Percentiles rank a stretch among this genome's conserved stretches.
Conservation (phyloP, 2,888 invertebrate genomes). For the Micropterix aruncella region DNA sequence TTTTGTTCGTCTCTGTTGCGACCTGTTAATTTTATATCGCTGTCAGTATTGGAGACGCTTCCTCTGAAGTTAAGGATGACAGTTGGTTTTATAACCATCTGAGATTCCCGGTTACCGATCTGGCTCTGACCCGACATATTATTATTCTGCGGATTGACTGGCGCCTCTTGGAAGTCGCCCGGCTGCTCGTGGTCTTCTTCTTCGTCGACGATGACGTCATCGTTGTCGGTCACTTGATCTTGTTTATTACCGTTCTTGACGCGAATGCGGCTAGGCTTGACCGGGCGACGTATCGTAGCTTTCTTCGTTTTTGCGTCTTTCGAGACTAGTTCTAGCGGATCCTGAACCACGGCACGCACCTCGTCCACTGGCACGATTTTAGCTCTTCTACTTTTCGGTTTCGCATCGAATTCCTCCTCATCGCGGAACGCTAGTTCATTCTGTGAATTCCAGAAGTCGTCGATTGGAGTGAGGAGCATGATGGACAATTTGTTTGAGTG, state of each 20-base stretch:
- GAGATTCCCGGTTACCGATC: constrained; percentile 32
- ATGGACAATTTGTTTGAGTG: too few relatives aligned
- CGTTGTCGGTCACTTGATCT: background rate
- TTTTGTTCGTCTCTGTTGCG: constrained; percentile 16
- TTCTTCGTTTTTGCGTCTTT: background rate
- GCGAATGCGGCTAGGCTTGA: background rate
- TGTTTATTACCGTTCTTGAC: background rate
- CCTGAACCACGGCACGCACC: background rate
- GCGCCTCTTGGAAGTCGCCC: constrained; percentile 2
- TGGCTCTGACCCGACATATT: constrained; percentile 32
- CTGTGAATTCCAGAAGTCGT: too few relatives aligned
- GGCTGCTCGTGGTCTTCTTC: background rate
- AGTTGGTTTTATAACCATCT: constrained; percentile 33
- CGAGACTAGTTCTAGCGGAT: background rate
- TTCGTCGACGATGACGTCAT: background rate
- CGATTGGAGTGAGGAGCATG: background rate
- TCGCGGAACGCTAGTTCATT: background rate
- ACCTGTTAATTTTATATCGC: constrained; percentile 25
- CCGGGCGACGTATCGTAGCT: background rate
- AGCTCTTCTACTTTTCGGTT: background rate
- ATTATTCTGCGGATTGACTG: constrained; percentile 20
- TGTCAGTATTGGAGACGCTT: constrained; percentile 25
- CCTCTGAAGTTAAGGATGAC: constrained; percentile 34
- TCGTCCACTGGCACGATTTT: background rate
- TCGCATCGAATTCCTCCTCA: background rate